Evolutionary conservation across 1,140 invertebrate genomes (phyloP).

Genomic region (Medauroidea extradentata): DNA sequence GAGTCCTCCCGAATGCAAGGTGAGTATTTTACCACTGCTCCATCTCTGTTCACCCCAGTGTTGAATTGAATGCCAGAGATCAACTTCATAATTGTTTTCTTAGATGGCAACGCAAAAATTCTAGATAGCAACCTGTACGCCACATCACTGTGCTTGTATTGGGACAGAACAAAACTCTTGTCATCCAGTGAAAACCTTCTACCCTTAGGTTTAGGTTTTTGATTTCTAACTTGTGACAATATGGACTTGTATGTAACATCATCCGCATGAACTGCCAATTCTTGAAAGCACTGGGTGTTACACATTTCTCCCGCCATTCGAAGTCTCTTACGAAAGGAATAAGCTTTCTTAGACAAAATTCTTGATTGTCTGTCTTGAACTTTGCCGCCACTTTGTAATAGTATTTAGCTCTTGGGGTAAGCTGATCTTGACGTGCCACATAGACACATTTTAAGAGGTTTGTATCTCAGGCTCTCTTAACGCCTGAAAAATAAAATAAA

Average conservation of each 20-base stretch:
- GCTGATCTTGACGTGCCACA: neutral
- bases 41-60: too few relatives aligned
- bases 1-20: too few relatives aligned
- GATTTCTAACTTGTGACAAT: neutral
- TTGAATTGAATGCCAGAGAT: too few relatives aligned
- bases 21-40: too few relatives aligned
- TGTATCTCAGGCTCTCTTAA: too few relatives aligned
- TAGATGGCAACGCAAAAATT: too few relatives aligned
- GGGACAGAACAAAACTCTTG: too few relatives aligned
- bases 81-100: too few relatives aligned
- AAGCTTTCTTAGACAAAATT: neutral
- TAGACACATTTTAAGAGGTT: neutral
- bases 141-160: too few relatives aligned
- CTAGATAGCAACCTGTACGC: too few relatives aligned
- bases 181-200: too few relatives aligned
- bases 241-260: neutral
- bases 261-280: neutral
- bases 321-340: slow-evolving; percentile 1
- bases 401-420: neutral
- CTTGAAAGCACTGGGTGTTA: neutral
- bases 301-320: neutral
- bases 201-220: neutral
- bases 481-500: too few relatives aligned
- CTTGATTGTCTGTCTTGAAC: neutral
- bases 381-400: neutral